Percentiles rank a stretch among this genome's conserved stretches.
Evolutionary conservation across 2,888 invertebrate genomes (phyloP).

Genomic region (Eucriotettix oculatus): DNA sequence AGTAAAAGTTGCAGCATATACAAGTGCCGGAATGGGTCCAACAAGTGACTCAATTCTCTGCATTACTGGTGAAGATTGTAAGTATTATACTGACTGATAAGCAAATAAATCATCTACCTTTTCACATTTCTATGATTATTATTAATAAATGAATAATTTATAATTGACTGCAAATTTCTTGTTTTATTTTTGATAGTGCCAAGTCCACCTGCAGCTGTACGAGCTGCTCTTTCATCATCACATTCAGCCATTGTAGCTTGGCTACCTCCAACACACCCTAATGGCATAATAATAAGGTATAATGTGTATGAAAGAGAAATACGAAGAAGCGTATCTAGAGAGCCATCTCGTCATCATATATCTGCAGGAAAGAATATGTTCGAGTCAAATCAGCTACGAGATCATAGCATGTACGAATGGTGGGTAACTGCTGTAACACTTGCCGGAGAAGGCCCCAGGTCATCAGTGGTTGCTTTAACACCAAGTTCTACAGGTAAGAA

Average conservation of each 20-base stretch:
- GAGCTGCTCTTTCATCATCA: conserved; percentile 24
- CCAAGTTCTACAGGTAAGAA: conserved; percentile 19
- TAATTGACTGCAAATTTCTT: too few relatives aligned
- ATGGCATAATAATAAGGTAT: conserved; percentile 27
- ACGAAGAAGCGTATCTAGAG: conserved; percentile 4
- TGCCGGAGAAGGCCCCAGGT: conserved; percentile 28
- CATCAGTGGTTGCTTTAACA: conserved; percentile 21
- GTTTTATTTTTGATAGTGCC: conserved; percentile 21
- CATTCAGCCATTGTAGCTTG: conserved; percentile 21
- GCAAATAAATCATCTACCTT: not conserved
- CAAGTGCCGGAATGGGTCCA: conserved; percentile 28
- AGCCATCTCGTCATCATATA: conserved; percentile 5
- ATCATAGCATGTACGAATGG: conserved; percentile 18
- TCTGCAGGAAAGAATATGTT: conserved; percentile 4
- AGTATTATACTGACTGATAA: conserved; percentile 1
- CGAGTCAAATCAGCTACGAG: conserved; percentile 7
- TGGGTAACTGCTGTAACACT: conserved; percentile 29
- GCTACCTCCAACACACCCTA: conserved; percentile 25
- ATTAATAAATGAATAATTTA: too few relatives aligned
- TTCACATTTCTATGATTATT: not conserved
- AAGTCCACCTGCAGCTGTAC: conserved; percentile 25
- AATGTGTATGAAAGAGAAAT: conserved; percentile 20
- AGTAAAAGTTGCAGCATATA: conserved; percentile 28
- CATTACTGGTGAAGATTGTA: conserved; percentile 26
- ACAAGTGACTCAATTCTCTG: conserved; percentile 23